Base-by-base conservation (phyloP, 2,797 vertebrate species). In the Lutjanus campechanus region DNA sequence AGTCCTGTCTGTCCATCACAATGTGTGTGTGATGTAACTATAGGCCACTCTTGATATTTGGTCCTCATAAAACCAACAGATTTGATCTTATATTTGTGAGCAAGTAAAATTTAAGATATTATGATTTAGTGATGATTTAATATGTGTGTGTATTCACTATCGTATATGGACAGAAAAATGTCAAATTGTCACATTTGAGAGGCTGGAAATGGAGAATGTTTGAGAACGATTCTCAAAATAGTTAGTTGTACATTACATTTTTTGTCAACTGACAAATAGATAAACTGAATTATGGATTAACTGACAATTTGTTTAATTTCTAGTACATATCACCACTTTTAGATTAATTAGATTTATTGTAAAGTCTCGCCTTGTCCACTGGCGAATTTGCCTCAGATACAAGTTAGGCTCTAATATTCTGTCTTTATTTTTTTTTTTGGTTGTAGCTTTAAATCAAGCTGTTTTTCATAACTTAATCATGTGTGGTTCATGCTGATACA, bases 1-100 rank as follows among this genome's bases (percentile, higher is more conserved):
- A 71, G 70, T 81, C 29, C 70, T 12, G 62, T 73, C 56, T n/a
- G 51, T 79, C 80, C 19, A 43, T 74, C 68, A 59, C 47, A 51
- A 19, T 72, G 56, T 61, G 59, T 25, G 19, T 16, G 59, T 58
- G 65, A 74, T 76, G n/a, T 61, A 47, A 68, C 56, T 19, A 15
- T n/a, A 55, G 3, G 29, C 40, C 13, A n/a, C n/a, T 70, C 8
- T 19, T 70, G 5, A 61, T 59, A 29, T 6, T n/a, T 53, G 20
- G 46, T 20, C 22, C 22, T 65, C 17, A 69, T 73, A 46, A 60
- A 78, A 61, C 43, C 11, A 5, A 10, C 9, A 8, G 46, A 55
- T 63, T 20, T n/a, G 1, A 60, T 40, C 61, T 69, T 11, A 22
- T 61, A 5, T 46, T 64, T 29, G 11, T n/a, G 46, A 15, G 7